Conservation (phyloP, 2,797 vertebrate genomes). For the Trachops cirrhosus region DNA sequence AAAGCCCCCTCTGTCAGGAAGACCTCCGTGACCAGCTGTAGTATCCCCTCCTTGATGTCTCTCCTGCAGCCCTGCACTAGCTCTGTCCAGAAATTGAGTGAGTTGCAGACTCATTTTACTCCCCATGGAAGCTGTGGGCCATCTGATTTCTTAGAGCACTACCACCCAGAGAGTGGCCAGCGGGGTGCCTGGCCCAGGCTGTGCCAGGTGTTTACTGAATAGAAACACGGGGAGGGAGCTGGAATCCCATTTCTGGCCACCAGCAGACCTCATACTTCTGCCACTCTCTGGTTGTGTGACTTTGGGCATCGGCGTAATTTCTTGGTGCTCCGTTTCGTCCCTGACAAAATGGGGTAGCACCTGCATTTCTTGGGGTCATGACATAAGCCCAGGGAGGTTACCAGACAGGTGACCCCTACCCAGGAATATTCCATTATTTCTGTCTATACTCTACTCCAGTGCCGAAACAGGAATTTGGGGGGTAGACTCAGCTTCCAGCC, state of each 20-base stretch:
- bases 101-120: neutral
- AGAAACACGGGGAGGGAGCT: neutral
- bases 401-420: neutral
- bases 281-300: neutral
- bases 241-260: neutral
- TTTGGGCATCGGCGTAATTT: neutral
- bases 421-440: neutral
- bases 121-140: neutral
- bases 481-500: neutral
- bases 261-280: neutral
- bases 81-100: neutral
- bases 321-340: neutral
- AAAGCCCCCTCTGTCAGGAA: neutral
- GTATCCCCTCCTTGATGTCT: accelerated
- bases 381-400: neutral
- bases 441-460: neutral
- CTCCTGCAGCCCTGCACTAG: neutral
- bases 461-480: neutral
- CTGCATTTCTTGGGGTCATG: neutral
- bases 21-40: neutral
- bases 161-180: neutral
- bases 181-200: neutral
- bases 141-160: neutral
- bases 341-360: neutral
- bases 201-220: accelerated